Percentiles rank a stretch among this genome's conserved stretches.
These are phyloP conservation scores for Euglossa dilemma DNA, from an alignment of 1,140 invertebrate genomes.

Conservation along the genomic window DNA sequence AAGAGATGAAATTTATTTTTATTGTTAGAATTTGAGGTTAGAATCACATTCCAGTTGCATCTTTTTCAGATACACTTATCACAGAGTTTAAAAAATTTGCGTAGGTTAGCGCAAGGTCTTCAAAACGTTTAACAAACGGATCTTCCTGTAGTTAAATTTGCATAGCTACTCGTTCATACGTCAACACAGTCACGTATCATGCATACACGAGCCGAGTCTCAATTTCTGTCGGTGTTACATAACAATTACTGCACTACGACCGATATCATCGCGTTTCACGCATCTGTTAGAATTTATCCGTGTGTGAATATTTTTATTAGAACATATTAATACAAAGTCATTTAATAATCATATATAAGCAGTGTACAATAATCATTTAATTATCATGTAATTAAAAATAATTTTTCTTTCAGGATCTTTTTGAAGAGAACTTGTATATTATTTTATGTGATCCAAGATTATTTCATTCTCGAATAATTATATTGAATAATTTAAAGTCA, in stretches of 20 bases:
- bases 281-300: constrained; percentile 31
- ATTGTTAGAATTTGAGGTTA: neutral
- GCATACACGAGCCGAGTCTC: constrained; percentile 44
- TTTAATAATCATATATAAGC: neutral
- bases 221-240: constrained; percentile 66
- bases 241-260: constrained; percentile 61
- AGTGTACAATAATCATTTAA: neutral
- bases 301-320: constrained; percentile 10
- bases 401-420: neutral
- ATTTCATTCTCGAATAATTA: too few species aligned
- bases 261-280: constrained; percentile 29
- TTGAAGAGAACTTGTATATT: neutral
- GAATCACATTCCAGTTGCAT: neutral
- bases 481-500: neutral
- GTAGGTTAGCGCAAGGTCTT: constrained; percentile 63
- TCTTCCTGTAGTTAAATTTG: constrained; percentile 79
- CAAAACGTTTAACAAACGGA: constrained; percentile 70
- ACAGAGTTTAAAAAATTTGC: constrained; percentile 54
- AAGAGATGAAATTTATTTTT: neutral
- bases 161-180: constrained; percentile 69
- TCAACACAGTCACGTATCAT: constrained; percentile 59
- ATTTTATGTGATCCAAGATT: too few species aligned
- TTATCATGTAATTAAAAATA: neutral
- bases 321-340: neutral
- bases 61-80: neutral